phyloP scores from a whole-genome alignment of 2,797 vertebrate genomes.

The Melopsittacus undulatus region DNA sequence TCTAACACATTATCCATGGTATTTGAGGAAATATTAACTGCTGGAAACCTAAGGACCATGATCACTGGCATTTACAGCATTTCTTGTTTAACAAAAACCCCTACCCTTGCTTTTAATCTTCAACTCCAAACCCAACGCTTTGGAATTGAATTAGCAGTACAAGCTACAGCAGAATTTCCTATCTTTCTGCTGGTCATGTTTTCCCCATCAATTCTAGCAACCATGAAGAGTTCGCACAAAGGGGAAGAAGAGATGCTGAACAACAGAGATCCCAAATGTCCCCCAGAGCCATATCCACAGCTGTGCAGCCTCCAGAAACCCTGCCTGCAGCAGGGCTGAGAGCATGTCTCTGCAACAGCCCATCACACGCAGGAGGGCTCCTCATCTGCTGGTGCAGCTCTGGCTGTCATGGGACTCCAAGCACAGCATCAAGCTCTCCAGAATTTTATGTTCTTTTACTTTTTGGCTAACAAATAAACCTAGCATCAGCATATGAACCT shows the following conservation, averaged over 20 bases:
- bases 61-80: neutral
- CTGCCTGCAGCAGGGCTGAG: neutral
- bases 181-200: neutral
- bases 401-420: neutral
- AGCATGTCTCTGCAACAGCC: neutral
- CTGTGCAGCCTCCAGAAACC: neutral
- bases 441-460: neutral
- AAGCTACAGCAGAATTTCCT: neutral
- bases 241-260: neutral
- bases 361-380: neutral
- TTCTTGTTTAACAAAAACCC: neutral
- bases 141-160: neutral
- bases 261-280: neutral
- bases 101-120: neutral
- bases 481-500: neutral
- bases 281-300: neutral
- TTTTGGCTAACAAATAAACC: neutral
- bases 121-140: neutral
- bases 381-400: neutral
- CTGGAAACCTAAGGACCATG: neutral
- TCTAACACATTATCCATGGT: neutral
- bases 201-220: neutral
- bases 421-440: neutral
- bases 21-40: neutral
- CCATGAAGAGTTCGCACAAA: neutral